Evolutionary conservation across 2,888 invertebrate genomes (phyloP), one percentile per base, ranked within the genome.

Genomic region (Cephonodes hylas): DNA sequence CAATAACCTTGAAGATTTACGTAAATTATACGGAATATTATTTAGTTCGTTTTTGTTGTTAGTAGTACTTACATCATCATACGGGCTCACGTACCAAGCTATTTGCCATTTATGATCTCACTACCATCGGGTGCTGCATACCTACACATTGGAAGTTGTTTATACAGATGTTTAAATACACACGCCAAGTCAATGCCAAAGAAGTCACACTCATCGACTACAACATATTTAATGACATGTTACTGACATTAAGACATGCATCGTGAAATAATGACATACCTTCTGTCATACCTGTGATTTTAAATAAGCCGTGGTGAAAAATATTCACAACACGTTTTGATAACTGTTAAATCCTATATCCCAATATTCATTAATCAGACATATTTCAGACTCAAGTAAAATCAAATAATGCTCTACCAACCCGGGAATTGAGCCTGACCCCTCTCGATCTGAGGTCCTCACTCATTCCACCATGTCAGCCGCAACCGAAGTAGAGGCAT

Each of bases 181-280:
- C 25, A 6, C n/a, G 31, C 27, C 53, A 53, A 66, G 70, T 75
- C 80, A 79, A 76, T 78, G 77, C 68, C 72, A 71, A 68, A 72
- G 53, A 31, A 53, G 53, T 53, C 53, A 53, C 27, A 18, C 27
- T 31, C 15, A 31, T 27, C 18, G 8, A 23, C 13, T n/a, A 38
- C 38, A n/a, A 38, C 13, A 38, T 10, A n/a, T 38, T 38, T 38
- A 10, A 38, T 31, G 10, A 25, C 3, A 15, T 18, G 10, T 18
- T 27, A 31, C 10, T 53, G 48, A 6, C 27, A n/a, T n/a, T 53
- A 31, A 31, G 31, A 53, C 18, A 53, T 31, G 38, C n/a, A n/a
- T 1, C 38, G 38, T 38, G n/a, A 8, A 38, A 38, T 0, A 38
- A n/a, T n/a, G n/a, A n/a, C n/a, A n/a, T n/a, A n/a, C n/a, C n/a